phyloP scores from a whole-genome alignment of 2,113 vertebrate species.

The Forbesichthys agassizii region DNA sequence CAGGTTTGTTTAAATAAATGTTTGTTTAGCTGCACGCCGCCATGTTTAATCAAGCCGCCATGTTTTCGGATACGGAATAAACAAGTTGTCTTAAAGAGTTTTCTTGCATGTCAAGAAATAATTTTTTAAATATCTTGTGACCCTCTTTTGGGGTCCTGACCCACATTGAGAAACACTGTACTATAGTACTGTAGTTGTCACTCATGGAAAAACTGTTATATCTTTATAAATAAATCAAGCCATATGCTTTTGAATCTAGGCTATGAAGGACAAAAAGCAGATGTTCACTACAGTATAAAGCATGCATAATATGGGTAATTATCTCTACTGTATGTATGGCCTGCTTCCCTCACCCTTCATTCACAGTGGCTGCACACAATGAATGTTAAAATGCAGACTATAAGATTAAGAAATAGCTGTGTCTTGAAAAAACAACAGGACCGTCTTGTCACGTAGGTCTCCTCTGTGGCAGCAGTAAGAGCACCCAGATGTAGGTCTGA shows the following conservation, averaged over 20 bases:
- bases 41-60: too few relatives aligned
- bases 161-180: too few relatives aligned
- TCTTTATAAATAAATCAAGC: too few relatives aligned
- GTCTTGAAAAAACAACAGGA: slow-evolving; percentile 6
- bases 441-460: not conserved
- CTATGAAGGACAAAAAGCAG: slow-evolving; percentile 1
- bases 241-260: not conserved
- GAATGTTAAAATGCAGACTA: not conserved
- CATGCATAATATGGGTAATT: slow-evolving; percentile 19
- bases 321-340: slow-evolving; percentile 19
- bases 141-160: too few relatives aligned
- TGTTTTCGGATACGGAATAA: too few relatives aligned
- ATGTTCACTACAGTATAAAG: not conserved
- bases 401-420: not conserved
- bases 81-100: too few relatives aligned
- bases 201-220: too few relatives aligned
- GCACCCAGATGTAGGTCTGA: slow-evolving; percentile 19
- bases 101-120: too few relatives aligned
- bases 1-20: too few relatives aligned
- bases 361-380: slow-evolving; percentile 11
- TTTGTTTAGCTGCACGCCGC: too few relatives aligned
- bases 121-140: too few relatives aligned
- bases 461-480: slow-evolving; percentile 1
- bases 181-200: too few relatives aligned
- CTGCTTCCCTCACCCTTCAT: slow-evolving; percentile 10